Evolutionary conservation across 2,797 vertebrate genomes (phyloP).

Genomic region (Tadarida brasiliensis): DNA sequence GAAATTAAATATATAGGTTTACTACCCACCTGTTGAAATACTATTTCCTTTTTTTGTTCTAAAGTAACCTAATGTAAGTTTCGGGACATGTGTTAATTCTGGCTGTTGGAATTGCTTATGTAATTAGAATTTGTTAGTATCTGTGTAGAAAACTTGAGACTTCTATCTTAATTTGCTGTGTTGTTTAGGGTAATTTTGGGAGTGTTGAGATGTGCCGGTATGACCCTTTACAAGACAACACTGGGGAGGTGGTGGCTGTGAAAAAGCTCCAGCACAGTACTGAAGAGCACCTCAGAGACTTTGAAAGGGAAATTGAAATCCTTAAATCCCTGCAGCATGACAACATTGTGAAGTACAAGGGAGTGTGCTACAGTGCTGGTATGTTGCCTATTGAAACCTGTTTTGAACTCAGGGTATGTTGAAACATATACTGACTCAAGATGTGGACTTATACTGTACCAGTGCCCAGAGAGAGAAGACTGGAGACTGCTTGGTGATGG

Average conservation of each 20-base stretch:
- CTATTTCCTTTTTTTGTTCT: slow-evolving; percentile 50
- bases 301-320: slow-evolving; percentile 98
- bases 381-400: slow-evolving; percentile 62
- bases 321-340: slow-evolving; percentile 98
- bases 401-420: neutral
- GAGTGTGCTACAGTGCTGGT: slow-evolving; percentile 99
- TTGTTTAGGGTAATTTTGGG: slow-evolving; percentile 96
- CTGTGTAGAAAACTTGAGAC: slow-evolving; percentile 37
- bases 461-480: neutral
- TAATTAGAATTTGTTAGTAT: slow-evolving; percentile 13
- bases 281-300: slow-evolving; percentile 96
- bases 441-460: neutral
- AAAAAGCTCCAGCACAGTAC: slow-evolving; percentile 99
- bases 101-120: neutral
- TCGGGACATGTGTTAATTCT: slow-evolving; percentile 23
- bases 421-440: neutral
- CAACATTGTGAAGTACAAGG: slow-evolving; percentile 99
- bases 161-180: neutral
- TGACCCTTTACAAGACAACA: slow-evolving; percentile 97
- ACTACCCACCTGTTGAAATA: neutral
- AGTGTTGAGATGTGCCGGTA: slow-evolving; percentile 99
- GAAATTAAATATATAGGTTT: slow-evolving; percentile 44
- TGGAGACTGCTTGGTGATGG: neutral
- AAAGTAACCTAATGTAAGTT: slow-evolving; percentile 41
- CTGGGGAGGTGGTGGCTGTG: slow-evolving; percentile 98